Evolutionary conservation across 1,140 invertebrate genomes (phyloP).

Genomic region (Philotrypesis tridentata): DNA sequence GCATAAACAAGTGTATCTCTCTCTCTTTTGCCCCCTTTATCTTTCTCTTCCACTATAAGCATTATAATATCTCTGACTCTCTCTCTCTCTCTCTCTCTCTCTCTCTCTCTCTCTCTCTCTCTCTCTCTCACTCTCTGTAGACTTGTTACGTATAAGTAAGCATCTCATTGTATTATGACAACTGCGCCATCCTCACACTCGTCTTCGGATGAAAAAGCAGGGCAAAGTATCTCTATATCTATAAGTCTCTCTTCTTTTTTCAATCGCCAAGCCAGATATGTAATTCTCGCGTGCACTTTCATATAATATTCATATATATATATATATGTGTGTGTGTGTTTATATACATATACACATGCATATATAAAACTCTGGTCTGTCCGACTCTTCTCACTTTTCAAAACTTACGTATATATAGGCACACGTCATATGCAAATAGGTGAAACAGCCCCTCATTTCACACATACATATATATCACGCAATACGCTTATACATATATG

Average conservation of each 20-base stretch:
- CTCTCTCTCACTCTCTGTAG: neutral
- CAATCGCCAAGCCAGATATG: constrained; percentile 16
- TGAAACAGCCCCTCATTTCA: neutral
- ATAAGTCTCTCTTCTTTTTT: constrained; percentile 25
- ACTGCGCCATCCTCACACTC: neutral
- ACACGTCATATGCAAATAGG: neutral
- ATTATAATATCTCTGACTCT: neutral
- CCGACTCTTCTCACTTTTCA: neutral
- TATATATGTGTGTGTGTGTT: neutral
- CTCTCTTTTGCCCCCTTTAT: constrained; percentile 14
- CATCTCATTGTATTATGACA: neutral
- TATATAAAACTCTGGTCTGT: neutral
- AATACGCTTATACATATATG: constrained; percentile 8
- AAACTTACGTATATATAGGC: too few relatives aligned
- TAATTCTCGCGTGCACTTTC: neutral
- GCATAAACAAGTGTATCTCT: constrained; percentile 3
- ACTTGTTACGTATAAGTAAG: neutral
- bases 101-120: constrained; percentile 7
- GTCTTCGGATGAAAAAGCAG: neutral
- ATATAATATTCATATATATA: neutral
- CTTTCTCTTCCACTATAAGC: neutral
- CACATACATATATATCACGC: neutral
- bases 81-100: constrained; percentile 1
- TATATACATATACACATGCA: neutral
- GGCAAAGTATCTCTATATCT: constrained; percentile 12